A percentile compares a stretch with the other conserved stretches of the same genome.
Evolutionary conservation across 1,140 invertebrate species (phyloP).

Genomic region (Diabrotica virgifera): DNA sequence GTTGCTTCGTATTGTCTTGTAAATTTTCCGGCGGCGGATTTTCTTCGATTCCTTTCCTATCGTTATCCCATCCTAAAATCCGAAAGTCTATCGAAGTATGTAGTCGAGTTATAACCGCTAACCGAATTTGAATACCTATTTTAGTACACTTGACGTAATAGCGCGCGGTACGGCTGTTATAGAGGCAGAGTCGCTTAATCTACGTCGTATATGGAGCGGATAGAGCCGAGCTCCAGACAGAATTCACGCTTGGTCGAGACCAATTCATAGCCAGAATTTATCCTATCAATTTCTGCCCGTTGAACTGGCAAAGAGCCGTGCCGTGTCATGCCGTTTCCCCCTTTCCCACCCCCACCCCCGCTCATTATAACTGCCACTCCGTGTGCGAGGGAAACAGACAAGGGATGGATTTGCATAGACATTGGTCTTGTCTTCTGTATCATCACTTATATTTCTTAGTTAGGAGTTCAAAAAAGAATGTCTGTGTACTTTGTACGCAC

Average conservation of each 20-base stretch:
- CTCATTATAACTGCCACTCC: conserved; percentile 10
- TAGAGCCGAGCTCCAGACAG: conserved; percentile 29
- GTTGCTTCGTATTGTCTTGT: too few relatives aligned
- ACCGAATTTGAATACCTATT: not conserved
- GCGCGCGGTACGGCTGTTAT: not conserved
- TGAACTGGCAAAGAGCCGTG: conserved; percentile 59
- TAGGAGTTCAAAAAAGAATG: too few relatives aligned
- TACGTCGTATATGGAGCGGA: conserved; percentile 4
- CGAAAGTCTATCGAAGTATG: not conserved
- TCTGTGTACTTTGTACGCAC: too few relatives aligned
- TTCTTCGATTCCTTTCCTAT: not conserved
- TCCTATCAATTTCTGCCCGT: conserved; percentile 65
- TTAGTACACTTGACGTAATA: conserved; percentile 3
- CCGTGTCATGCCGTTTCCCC: conserved; percentile 6
- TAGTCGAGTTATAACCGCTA: not conserved
- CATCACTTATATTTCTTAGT: too few relatives aligned
- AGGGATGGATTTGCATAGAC: not conserved
- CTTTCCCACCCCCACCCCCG: conserved; percentile 21
- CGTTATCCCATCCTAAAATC: not conserved
- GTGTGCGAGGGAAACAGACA: not conserved
- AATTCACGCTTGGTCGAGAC: conserved; percentile 58
- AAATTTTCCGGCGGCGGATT: too few relatives aligned
- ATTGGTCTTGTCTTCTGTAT: not conserved
- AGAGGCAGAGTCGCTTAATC: not conserved
- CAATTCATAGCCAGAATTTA: conserved; percentile 64